A percentile compares a stretch with the other conserved stretches of the same genome.
These are phyloP conservation scores for Streblospio benedicti DNA, from an alignment of 1,140 invertebrate genomes.

Conservation along the genomic window DNA sequence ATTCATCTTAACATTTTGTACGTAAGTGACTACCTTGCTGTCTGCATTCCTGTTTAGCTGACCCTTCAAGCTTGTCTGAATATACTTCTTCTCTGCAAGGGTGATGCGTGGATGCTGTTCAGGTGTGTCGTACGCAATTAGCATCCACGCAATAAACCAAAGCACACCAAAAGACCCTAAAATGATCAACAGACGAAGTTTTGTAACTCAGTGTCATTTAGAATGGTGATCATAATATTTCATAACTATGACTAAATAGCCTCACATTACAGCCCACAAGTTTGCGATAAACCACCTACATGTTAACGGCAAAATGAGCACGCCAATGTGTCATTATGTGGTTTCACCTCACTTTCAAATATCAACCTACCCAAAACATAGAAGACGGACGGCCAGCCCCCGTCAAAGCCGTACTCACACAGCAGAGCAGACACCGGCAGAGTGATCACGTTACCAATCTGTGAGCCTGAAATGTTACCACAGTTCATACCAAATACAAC, in stretches of 20 bases:
- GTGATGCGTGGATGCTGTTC: conserved; percentile 76
- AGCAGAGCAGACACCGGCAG: conserved; percentile 41
- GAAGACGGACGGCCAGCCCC: conserved; percentile 77
- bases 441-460: conserved; percentile 43
- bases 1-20: too few species aligned
- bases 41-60: too few species aligned
- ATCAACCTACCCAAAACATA: conserved; percentile 81
- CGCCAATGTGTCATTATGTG: too few species aligned
- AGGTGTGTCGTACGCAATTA: conserved; percentile 75
- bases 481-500: background rate
- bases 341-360: too few species aligned
- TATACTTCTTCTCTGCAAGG: conserved; percentile 70
- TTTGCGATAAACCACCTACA: too few species aligned
- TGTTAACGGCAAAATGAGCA: too few species aligned
- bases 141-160: conserved; percentile 78
- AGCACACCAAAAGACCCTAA: conserved; percentile 49
- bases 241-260: background rate
- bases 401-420: conserved; percentile 43
- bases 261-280: too few species aligned
- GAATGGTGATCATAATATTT: too few species aligned
- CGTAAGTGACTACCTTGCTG: too few species aligned
- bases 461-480: conserved; percentile 12
- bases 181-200: too few species aligned
- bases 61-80: conserved; percentile 44
- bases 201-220: too few species aligned